Percentiles rank a stretch among this genome's conserved stretches.
phyloP scores from a whole-genome alignment of 2,797 vertebrate genomes.

The Acanthiza pusilla region DNA sequence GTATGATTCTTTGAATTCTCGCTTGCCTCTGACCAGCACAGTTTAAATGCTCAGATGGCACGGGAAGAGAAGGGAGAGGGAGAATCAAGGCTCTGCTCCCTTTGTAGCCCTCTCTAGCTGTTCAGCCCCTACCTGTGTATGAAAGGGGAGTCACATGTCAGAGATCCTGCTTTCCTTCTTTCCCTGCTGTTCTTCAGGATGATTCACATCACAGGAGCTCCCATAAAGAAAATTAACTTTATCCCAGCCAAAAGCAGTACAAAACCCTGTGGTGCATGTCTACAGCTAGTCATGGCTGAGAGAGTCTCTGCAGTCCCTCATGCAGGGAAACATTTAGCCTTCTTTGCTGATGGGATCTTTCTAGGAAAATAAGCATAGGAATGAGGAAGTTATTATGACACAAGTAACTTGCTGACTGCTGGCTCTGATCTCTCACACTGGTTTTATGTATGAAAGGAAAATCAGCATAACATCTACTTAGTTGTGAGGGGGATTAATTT shows the following conservation, averaged over 20 bases:
- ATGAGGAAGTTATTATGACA: not conserved
- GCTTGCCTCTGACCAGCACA: not conserved
- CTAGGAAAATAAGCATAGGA: not conserved
- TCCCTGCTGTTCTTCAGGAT: not conserved
- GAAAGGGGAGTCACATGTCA: not conserved
- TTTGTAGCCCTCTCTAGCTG: not conserved
- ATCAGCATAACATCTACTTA: not conserved
- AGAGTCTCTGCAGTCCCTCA: not conserved
- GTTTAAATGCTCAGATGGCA: not conserved
- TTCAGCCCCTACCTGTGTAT: not conserved
- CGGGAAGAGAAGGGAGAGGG: not conserved
- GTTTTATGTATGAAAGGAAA: not conserved
- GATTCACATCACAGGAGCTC: not conserved
- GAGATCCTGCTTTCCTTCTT: not conserved
- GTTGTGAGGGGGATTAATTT: not conserved
- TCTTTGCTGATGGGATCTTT: not conserved
- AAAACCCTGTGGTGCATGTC: not conserved
- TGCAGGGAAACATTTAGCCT: not conserved
- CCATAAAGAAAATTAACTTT: not conserved
- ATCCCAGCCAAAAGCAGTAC: not conserved
- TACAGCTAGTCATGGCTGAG: not conserved
- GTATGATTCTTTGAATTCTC: not conserved
- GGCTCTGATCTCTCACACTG: not conserved
- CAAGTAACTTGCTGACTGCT: not conserved
- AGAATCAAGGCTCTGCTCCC: not conserved